Evolutionary conservation across 2,113 vertebrate species (phyloP).

Genomic region (Ahaetulla prasina): DNA sequence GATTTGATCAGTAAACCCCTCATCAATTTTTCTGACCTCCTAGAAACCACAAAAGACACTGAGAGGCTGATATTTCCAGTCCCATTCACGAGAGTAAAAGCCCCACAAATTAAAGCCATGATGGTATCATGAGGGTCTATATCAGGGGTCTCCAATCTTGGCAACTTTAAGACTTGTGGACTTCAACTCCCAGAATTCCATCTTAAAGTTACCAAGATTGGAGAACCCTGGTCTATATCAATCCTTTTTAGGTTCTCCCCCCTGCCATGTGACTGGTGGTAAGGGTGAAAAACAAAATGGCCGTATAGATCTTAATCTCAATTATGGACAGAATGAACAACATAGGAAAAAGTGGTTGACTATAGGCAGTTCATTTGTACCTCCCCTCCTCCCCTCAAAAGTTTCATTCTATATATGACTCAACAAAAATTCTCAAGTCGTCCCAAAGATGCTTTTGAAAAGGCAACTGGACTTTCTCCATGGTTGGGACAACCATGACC

Average conservation of each 20-base stretch:
- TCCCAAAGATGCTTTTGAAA: too few relatives aligned
- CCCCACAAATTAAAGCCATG: not conserved
- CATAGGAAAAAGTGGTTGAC: not conserved
- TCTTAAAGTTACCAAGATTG: too few relatives aligned
- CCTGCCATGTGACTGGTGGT: not conserved
- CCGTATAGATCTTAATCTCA: not conserved
- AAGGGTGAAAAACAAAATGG: not conserved
- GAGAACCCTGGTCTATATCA: not conserved
- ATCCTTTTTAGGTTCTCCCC: not conserved
- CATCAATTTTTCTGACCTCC: not conserved
- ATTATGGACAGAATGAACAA: not conserved
- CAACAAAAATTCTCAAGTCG: not conserved
- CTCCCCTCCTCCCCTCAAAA: too few relatives aligned
- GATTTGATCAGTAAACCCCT: not conserved
- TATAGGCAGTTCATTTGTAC: not conserved
- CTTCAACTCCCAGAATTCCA: too few relatives aligned
- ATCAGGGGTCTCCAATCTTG: too few relatives aligned
- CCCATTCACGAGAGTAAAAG: not conserved
- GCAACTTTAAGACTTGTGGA: too few relatives aligned
- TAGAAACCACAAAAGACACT: not conserved
- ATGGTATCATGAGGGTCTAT: not conserved
- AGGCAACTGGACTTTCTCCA: too few relatives aligned
- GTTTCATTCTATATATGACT: not conserved
- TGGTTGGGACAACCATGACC: too few relatives aligned
- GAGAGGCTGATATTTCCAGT: not conserved